A percentile compares a stretch with the other conserved stretches of the same genome.
These are phyloP conservation scores for Apotomis capreana DNA, from an alignment of 2,888 invertebrate genomes.

Conservation along the genomic window DNA sequence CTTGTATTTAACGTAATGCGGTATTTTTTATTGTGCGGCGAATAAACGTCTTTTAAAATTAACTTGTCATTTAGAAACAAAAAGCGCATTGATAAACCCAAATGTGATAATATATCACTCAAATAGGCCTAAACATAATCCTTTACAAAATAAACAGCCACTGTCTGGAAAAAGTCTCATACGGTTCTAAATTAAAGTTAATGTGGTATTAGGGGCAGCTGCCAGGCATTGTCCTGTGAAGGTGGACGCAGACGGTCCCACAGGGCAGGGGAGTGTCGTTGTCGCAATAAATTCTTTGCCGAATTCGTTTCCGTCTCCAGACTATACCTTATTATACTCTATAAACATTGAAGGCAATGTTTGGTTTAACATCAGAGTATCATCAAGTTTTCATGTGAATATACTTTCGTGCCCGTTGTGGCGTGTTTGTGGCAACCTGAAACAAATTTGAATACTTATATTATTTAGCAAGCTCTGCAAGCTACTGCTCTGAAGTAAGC, in stretches of 20 bases:
- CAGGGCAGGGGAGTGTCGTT: slow-evolving; percentile 47
- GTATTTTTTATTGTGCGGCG: background rate
- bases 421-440: background rate
- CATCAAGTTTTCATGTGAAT: slow-evolving; percentile 13
- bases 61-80: no score
- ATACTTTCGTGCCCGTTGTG: background rate
- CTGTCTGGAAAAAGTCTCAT: slow-evolving; percentile 20
- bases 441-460: background rate
- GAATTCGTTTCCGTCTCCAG: slow-evolving; percentile 48
- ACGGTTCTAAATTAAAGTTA: slow-evolving; percentile 37
- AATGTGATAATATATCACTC: background rate
- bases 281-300: slow-evolving; percentile 54
- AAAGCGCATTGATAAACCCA: no score
- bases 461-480: background rate
- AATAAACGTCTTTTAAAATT: no score
- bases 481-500: no score
- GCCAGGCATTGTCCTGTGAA: slow-evolving; percentile 32
- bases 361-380: background rate
- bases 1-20: background rate
- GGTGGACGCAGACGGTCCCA: slow-evolving; percentile 41
- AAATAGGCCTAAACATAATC: background rate
- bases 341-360: background rate
- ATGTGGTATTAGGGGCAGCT: slow-evolving; percentile 23
- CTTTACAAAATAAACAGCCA: background rate
- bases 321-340: background rate